These are phyloP conservation scores for Esox masquinongy DNA, from an alignment of 2,797 vertebrate species.

Conservation along the genomic window DNA sequence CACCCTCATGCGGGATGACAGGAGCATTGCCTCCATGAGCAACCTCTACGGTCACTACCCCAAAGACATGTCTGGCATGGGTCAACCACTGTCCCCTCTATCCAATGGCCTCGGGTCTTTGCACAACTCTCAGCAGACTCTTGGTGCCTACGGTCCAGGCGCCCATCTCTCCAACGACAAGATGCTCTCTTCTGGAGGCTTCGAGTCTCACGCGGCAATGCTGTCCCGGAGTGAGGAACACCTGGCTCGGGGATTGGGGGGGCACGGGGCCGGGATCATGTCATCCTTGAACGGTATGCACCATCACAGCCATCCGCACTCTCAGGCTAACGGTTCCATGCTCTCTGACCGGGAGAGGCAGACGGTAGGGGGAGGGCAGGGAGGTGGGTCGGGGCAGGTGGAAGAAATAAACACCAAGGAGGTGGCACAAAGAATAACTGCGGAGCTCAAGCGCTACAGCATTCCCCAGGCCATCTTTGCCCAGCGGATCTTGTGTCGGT, in stretches of 20 bases:
- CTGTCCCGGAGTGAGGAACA: slow-evolving; percentile 89
- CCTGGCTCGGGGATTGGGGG: slow-evolving; percentile 85
- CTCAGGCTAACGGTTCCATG: slow-evolving; percentile 82
- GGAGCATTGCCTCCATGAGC: slow-evolving; percentile 90
- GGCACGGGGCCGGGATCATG: slow-evolving; percentile 85
- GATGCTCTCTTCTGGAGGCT: slow-evolving; percentile 89
- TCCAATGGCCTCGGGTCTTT: slow-evolving; percentile 88
- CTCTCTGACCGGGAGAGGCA: slow-evolving; percentile 87
- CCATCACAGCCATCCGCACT: slow-evolving; percentile 83
- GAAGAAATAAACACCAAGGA: slow-evolving; percentile 99
- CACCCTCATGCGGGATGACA: slow-evolving; percentile 92
- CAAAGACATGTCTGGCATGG: slow-evolving; percentile 93
- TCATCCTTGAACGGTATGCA: slow-evolving; percentile 85
- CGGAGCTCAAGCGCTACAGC: slow-evolving; percentile 97
- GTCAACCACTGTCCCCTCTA: slow-evolving; percentile 88
- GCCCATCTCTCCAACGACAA: slow-evolving; percentile 91
- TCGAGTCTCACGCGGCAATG: slow-evolving; percentile 92
- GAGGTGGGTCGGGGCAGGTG: slow-evolving; percentile 83
- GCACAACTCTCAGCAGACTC: slow-evolving; percentile 88
- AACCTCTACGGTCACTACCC: slow-evolving; percentile 94
- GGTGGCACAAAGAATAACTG: slow-evolving; percentile 95
- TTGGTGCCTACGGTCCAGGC: slow-evolving; percentile 87
- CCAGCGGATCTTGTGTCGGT: slow-evolving; percentile 96
- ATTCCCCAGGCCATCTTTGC: slow-evolving; percentile 98
- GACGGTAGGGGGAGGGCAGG: slow-evolving; percentile 77